Percentiles rank a stretch among this genome's conserved stretches.
Conservation (phyloP, 64 coral and sea anemone genomes). For the Stichodactyla mertensii region DNA sequence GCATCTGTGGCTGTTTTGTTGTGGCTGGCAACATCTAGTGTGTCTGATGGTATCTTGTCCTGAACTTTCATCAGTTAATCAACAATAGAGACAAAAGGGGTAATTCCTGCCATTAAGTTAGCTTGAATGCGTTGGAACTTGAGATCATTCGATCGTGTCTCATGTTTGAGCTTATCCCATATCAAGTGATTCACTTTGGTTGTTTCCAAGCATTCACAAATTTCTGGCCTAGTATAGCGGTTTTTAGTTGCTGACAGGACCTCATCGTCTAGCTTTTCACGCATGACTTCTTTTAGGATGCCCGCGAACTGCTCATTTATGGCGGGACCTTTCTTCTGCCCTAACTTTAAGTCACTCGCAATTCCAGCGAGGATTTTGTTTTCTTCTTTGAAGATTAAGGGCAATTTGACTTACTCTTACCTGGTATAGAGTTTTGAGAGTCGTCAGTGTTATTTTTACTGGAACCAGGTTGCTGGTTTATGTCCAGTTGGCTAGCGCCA, state of each 20-base stretch:
- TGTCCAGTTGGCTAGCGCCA: not conserved
- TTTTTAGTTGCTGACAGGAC: constrained; percentile 8
- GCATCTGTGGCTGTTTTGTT: constrained; percentile 9
- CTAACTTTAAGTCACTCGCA: constrained; percentile 21
- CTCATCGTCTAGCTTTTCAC: constrained; percentile 8
- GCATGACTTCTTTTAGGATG: not conserved
- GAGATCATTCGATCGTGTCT: constrained; percentile 23
- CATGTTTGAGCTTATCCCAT: not conserved
- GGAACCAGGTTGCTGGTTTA: constrained; percentile 29
- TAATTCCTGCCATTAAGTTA: too few relatives aligned
- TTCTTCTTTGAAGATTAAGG: not conserved
- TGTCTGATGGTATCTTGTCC: not conserved
- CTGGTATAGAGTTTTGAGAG: not conserved
- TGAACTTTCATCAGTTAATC: not conserved
- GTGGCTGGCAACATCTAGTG: not conserved
- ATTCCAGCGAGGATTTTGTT: constrained; percentile 15
- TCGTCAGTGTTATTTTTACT: not conserved
- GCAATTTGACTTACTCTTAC: too few relatives aligned
- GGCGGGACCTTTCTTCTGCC: constrained; percentile 27
- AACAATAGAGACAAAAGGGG: constrained; percentile 19
- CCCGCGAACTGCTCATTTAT: not conserved
- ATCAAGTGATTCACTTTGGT: constrained; percentile 32
- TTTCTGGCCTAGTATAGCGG: not conserved
- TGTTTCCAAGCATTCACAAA: constrained; percentile 8
- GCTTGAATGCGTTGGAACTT: constrained; percentile 6